Conservation (phyloP, 1,140 invertebrate species). For the Drosophila pallidifrons region DNA sequence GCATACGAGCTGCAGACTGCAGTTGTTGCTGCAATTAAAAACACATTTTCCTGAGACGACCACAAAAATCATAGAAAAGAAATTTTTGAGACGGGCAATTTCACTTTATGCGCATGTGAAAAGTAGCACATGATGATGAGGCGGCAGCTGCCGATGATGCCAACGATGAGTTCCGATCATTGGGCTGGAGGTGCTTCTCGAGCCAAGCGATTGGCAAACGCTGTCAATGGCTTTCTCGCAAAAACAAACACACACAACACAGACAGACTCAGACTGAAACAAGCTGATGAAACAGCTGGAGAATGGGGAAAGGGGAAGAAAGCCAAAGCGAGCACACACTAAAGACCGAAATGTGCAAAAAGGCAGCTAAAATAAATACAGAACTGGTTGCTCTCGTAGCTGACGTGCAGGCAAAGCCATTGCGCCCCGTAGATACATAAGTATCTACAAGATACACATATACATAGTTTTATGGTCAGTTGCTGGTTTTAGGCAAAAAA, state of each 20-base stretch:
- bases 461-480: constrained; percentile 48
- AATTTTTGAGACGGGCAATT: constrained; percentile 59
- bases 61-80: constrained; percentile 54
- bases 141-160: constrained; percentile 40
- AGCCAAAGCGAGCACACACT: constrained; percentile 41
- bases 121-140: constrained; percentile 80
- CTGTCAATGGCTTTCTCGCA: constrained; percentile 65
- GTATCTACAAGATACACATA: constrained; percentile 64
- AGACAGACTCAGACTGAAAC: no score
- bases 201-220: constrained; percentile 69
- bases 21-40: constrained; percentile 25
- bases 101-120: constrained; percentile 80
- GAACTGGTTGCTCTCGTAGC: constrained; percentile 64
- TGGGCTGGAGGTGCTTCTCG: constrained; percentile 59
- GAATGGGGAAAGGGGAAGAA: constrained; percentile 44
- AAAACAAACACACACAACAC: constrained; percentile 28
- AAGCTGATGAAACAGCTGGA: constrained; percentile 26
- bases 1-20: not conserved
- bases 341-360: constrained; percentile 65
- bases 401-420: constrained; percentile 29
- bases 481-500: constrained; percentile 56
- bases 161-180: constrained; percentile 73
- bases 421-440: constrained; percentile 41
- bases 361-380: constrained; percentile 69
- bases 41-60: constrained; percentile 25